Evolutionary conservation across 1,140 invertebrate genomes (phyloP).

Genomic region (Pararge aegeria): DNA sequence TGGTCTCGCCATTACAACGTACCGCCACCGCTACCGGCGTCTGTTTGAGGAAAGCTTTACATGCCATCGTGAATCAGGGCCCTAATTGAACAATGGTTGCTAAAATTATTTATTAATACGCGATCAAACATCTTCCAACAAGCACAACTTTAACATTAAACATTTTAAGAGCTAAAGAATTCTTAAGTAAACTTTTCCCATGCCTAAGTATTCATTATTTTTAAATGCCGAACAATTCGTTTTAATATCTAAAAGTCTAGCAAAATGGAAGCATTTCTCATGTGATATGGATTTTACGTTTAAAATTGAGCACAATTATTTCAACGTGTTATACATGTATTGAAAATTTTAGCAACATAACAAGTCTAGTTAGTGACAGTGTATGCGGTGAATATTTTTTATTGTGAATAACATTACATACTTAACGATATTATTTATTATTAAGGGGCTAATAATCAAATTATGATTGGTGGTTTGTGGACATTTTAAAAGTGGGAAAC

Average conservation of each 20-base stretch:
- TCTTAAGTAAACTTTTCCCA: not conserved
- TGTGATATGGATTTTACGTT: conserved; percentile 56
- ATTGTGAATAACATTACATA: not conserved
- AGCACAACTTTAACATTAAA: not conserved
- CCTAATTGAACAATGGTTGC: not conserved
- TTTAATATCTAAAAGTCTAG: conserved; percentile 31
- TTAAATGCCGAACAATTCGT: conserved; percentile 26
- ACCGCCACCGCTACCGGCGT: too few species aligned
- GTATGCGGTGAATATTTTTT: not conserved
- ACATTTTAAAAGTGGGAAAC: not conserved
- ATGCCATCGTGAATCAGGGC: too few species aligned
- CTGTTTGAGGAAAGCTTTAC: too few species aligned
- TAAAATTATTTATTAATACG: not conserved
- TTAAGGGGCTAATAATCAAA: too few species aligned
- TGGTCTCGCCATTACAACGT: too few species aligned
- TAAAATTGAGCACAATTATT: conserved; percentile 54
- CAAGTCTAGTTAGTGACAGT: not conserved
- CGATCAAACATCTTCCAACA: not conserved
- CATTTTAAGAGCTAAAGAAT: not conserved
- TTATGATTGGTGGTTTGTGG: not conserved
- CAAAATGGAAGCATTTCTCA: conserved; percentile 54
- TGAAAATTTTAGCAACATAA: not conserved
- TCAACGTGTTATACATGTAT: not conserved
- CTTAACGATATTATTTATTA: not conserved
- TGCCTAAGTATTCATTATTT: conserved; percentile 12